phyloP scores from a whole-genome alignment of 2,113 vertebrate genomes.

The Podarcis muralis region DNA sequence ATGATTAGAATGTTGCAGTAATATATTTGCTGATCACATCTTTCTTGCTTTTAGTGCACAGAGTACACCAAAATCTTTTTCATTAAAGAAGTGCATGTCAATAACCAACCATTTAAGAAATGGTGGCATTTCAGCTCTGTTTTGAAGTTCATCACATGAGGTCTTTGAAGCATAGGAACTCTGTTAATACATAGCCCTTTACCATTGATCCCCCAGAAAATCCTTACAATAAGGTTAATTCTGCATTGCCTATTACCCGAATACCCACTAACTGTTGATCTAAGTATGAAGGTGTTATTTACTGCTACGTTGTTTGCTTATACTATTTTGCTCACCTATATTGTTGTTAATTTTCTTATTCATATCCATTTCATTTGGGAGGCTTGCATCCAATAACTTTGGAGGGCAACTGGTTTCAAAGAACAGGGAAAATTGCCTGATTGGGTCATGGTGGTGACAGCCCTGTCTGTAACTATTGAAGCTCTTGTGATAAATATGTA shows the following conservation, averaged over 20 bases:
- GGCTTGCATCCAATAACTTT: not conserved
- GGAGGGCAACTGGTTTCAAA: not conserved
- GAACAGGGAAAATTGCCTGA: not conserved
- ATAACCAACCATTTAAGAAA: too few species aligned
- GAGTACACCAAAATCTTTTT: not conserved
- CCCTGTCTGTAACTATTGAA: not conserved
- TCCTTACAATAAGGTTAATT: not conserved
- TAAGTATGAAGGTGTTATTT: not conserved
- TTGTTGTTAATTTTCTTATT: not conserved
- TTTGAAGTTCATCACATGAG: not conserved
- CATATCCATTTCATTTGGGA: not conserved
- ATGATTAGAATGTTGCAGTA: not conserved
- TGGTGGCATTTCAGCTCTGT: not conserved
- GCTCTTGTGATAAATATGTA: constrained; percentile 23
- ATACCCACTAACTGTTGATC: not conserved
- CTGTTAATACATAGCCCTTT: not conserved
- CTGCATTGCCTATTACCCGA: not conserved
- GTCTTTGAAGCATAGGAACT: not conserved
- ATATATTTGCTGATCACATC: not conserved
- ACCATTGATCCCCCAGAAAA: not conserved
- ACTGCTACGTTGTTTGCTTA: not conserved
- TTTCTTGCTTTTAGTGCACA: not conserved
- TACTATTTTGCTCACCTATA: not conserved
- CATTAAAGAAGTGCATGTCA: not conserved
- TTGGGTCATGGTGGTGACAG: not conserved